These are phyloP conservation scores for Vidua chalybeata DNA, from an alignment of 2,113 vertebrate genomes.

Conservation along the genomic window DNA sequence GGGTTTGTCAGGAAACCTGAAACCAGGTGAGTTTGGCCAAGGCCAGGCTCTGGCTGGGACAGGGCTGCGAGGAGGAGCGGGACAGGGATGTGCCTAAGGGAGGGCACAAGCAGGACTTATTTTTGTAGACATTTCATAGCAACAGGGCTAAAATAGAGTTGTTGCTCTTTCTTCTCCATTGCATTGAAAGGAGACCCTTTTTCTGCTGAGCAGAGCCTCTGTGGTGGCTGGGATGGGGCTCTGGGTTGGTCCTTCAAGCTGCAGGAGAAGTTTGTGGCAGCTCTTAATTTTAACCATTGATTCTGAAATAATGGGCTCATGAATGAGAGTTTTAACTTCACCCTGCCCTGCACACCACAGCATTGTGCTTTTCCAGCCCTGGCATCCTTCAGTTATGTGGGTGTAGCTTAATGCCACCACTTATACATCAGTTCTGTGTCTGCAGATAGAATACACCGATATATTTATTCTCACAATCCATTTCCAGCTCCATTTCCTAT, in stretches of 20 bases:
- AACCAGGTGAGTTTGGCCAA: slow-evolving; percentile 12
- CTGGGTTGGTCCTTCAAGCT: background rate
- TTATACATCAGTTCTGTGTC: background rate
- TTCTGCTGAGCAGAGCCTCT: background rate
- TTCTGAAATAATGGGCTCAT: background rate
- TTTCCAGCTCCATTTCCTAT: background rate
- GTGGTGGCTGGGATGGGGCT: background rate
- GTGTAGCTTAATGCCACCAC: background rate
- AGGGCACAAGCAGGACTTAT: background rate
- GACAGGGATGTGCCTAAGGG: background rate
- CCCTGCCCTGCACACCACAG: background rate
- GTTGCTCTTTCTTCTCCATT: background rate
- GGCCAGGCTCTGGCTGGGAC: background rate
- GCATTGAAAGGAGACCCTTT: background rate
- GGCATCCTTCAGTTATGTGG: rapidly evolving
- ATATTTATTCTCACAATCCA: background rate
- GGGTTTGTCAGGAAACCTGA: slow-evolving; percentile 15
- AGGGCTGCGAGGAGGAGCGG: background rate
- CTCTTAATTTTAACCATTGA: background rate
- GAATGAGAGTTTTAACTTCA: background rate
- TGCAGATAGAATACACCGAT: background rate
- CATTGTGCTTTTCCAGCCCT: background rate
- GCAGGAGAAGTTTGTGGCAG: background rate
- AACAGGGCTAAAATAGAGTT: background rate
- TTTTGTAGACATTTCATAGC: background rate